Evolutionary conservation across 2,113 vertebrate species (phyloP).

Genomic region (Oryzias javanicus): DNA sequence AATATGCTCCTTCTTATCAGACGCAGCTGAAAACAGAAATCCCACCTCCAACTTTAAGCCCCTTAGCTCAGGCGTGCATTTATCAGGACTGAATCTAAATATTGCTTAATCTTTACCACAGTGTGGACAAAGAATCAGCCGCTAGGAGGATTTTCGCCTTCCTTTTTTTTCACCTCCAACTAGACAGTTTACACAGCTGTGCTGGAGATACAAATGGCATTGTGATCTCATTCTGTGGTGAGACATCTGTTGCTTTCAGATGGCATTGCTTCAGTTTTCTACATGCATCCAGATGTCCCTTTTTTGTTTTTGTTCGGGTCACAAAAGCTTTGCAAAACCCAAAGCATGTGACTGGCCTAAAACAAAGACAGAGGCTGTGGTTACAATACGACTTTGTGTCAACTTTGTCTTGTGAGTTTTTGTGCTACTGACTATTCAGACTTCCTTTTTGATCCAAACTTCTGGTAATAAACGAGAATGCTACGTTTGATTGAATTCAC

Average conservation of each 20-base stretch:
- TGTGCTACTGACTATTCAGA: too few species aligned
- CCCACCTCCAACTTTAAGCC: neutral
- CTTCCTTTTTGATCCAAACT: too few species aligned
- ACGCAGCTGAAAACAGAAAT: neutral
- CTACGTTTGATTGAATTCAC: too few species aligned
- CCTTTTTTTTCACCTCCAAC: conserved; percentile 32
- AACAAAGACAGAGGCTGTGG: too few species aligned
- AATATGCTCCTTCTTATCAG: neutral
- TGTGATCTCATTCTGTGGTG: conserved; percentile 42
- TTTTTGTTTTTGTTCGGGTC: neutral
- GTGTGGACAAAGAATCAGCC: conserved; percentile 18
- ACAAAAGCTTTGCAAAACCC: neutral
- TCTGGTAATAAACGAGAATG: too few species aligned
- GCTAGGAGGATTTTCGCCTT: conserved; percentile 21
- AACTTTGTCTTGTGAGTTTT: too few species aligned
- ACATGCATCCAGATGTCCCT: conserved; percentile 21
- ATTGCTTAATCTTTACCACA: conserved; percentile 31
- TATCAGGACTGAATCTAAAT: conserved; percentile 29
- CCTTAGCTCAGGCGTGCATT: neutral
- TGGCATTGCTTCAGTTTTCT: conserved; percentile 35
- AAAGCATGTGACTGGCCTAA: neutral
- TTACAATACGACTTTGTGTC: too few species aligned
- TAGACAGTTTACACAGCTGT: conserved; percentile 60
- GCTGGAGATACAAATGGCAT: conserved; percentile 46
- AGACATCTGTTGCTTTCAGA: conserved; percentile 63